Base-by-base conservation (phyloP, 1,140 invertebrate genomes). In the Caenorhabditis brenneri region DNA sequence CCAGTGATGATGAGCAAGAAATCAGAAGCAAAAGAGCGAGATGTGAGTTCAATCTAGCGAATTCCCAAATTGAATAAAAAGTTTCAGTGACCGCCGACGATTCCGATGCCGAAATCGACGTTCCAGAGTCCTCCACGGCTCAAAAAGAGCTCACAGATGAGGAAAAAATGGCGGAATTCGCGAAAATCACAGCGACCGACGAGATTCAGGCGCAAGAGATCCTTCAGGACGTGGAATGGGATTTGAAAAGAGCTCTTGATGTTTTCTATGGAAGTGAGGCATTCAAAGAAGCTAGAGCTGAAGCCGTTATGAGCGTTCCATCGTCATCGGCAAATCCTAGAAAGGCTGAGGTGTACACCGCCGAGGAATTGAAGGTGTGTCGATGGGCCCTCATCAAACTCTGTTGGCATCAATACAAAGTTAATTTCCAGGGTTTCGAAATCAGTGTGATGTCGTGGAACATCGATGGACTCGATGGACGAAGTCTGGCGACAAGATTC, bases 391-490 rank as follows among this genome's bases (percentile, higher is more conserved):
- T 51, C 22, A n/a, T 51, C 5, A n/a, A 5, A n/a, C 49, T 51
- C 19, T 4, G 5, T 6, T 15, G 12, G 19, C 15, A n/a, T 15
- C 1, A 51, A 51, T 51, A 4, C 16, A 19, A 19, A 19, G 19
- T 15, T 51, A 2, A 36, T 74, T 69, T 81, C 27, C 19, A 48
- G 46, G 80, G 80, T 0, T 36, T 87, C 7, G 79, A 88, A 69
- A n/a, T 88, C 19, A 84, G 83, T 22, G 85, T 93, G 22, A 88
- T 93, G 6, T 91, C 93, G 5, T 94, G 93, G 93, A 94, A 94
- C 88, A 91, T 94, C 84, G 93, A 94, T 91, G 93, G 94, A 3
- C 88, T 94, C 2, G 93, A 93, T 88, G 89, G 91, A 22, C 90
- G 91, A 22, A 93, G 93, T 88, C 74, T 93, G 10, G 91, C 92